phyloP scores from a whole-genome alignment of 30 jellyfish, hydroid and myxozoan species.

The Haliclystus octoradiatus region DNA sequence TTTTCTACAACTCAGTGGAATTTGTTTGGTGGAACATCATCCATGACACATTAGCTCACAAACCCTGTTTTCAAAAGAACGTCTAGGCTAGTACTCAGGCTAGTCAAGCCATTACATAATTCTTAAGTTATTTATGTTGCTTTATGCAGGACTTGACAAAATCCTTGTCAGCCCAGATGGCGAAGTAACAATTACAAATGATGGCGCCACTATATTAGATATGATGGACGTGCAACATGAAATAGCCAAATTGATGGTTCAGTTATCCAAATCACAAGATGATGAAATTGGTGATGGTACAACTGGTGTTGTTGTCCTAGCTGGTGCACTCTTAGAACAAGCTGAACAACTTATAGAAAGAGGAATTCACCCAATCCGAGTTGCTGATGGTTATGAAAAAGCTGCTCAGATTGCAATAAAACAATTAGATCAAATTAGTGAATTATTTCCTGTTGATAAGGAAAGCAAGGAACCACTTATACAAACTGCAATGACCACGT shows the following conservation, averaged over 20 bases:
- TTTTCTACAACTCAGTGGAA: too few species aligned
- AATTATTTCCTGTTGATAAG: slow-evolving; percentile 57
- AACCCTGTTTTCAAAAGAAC: too few species aligned
- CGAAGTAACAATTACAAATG: slow-evolving; percentile 92
- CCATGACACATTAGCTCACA: too few species aligned
- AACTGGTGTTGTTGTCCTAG: slow-evolving; percentile 99
- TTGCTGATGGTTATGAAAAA: slow-evolving; percentile 98
- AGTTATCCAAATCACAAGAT: slow-evolving; percentile 96
- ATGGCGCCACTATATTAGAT: slow-evolving; percentile 96
- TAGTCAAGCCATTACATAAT: too few species aligned
- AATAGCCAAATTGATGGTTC: slow-evolving; percentile 93
- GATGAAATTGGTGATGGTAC: slow-evolving; percentile 99
- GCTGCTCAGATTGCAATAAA: slow-evolving; percentile 90
- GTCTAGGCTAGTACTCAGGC: too few species aligned
- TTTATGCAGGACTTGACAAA: slow-evolving; percentile 82
- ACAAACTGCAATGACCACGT: slow-evolving; percentile 98
- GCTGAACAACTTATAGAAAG: slow-evolving; percentile 89
- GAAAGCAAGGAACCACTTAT: slow-evolving; percentile 69
- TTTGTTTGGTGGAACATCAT: too few species aligned
- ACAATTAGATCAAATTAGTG: slow-evolving; percentile 80
- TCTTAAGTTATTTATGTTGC: too few species aligned
- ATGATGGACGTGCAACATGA: slow-evolving; percentile 98
- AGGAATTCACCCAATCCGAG: slow-evolving; percentile 94
- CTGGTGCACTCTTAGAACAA: slow-evolving; percentile 98
- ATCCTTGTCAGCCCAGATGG: slow-evolving; percentile 98